Conservation (phyloP, 1,140 invertebrate genomes). For the Trachymyrmex septentrionalis region DNA sequence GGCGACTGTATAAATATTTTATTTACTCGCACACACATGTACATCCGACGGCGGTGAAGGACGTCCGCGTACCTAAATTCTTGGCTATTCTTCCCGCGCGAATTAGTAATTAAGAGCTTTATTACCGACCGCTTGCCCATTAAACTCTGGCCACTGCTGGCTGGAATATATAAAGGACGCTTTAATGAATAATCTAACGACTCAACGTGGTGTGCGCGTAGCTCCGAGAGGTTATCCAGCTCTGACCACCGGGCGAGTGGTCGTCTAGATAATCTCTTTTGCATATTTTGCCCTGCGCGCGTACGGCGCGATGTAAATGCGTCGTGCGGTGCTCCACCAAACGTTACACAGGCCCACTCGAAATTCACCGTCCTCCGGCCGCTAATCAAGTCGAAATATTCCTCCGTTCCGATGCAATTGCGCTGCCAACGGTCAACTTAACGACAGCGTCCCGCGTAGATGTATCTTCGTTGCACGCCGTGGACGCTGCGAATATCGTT, state of each 20-base stretch:
- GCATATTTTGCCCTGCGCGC: slow-evolving; percentile 79
- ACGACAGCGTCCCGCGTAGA: slow-evolving; percentile 57
- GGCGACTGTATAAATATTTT: slow-evolving; percentile 51
- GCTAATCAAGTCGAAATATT: slow-evolving; percentile 76
- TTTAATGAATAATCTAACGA: slow-evolving; percentile 83
- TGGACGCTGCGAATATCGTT: slow-evolving; percentile 25
- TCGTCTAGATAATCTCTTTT: slow-evolving; percentile 82
- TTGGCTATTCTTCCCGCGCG: slow-evolving; percentile 51
- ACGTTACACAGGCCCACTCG: slow-evolving; percentile 70
- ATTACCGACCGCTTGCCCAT: slow-evolving; percentile 75
- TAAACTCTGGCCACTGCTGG: slow-evolving; percentile 75
- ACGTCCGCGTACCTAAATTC: slow-evolving; percentile 20
- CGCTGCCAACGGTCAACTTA: slow-evolving; percentile 65
- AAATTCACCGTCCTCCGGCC: slow-evolving; percentile 69
- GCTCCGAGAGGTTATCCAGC: slow-evolving; percentile 47
- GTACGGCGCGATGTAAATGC: slow-evolving; percentile 79
- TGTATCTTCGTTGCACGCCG: slow-evolving; percentile 26
- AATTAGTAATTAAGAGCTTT: slow-evolving; percentile 74
- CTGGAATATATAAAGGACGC: slow-evolving; percentile 71
- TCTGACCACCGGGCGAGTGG: slow-evolving; percentile 62
- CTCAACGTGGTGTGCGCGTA: slow-evolving; percentile 62
- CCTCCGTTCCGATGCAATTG: slow-evolving; percentile 63
- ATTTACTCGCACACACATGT: slow-evolving; percentile 16
- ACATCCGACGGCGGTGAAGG: neutral
- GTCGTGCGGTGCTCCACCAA: slow-evolving; percentile 70